Percentiles rank a stretch among this genome's conserved stretches.
These are phyloP conservation scores for Cantharis lateralis DNA, from an alignment of 2,888 invertebrate species.

Conservation along the genomic window DNA sequence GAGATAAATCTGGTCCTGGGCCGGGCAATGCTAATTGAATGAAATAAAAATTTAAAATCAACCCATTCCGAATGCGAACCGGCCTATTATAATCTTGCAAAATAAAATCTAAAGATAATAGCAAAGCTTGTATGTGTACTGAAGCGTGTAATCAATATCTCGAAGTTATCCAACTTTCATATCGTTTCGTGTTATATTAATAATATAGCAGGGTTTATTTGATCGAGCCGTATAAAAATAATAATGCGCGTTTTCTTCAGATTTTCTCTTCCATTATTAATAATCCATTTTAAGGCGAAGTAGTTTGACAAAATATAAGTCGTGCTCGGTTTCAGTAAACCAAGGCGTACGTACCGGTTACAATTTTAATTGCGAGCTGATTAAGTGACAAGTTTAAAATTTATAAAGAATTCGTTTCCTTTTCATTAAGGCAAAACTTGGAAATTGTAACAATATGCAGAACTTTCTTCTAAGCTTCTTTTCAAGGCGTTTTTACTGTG, in stretches of 20 bases:
- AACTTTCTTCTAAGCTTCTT: background rate
- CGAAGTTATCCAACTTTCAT: slow-evolving; percentile 35
- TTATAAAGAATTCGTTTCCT: background rate
- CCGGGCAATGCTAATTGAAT: background rate
- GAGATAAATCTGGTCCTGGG: too few relatives aligned
- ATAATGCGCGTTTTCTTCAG: background rate
- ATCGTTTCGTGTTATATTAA: slow-evolving; percentile 28
- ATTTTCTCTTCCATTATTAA: background rate
- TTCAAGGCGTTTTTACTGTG: background rate
- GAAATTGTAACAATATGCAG: background rate
- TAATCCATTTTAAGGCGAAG: background rate
- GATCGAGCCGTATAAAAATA: slow-evolving; percentile 19
- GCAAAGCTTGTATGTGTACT: slow-evolving; percentile 38
- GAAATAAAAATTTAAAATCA: background rate
- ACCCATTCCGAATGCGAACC: background rate
- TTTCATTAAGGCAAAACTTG: background rate
- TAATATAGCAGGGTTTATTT: slow-evolving; percentile 27
- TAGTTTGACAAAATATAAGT: background rate
- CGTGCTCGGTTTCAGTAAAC: background rate
- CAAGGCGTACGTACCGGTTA: background rate
- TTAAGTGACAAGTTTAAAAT: background rate
- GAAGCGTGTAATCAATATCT: slow-evolving; percentile 40
- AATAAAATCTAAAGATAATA: slow-evolving; percentile 32
- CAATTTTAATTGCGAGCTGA: background rate
- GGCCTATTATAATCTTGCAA: slow-evolving; percentile 22